Evolutionary conservation across 2,797 vertebrate genomes (phyloP).

Genomic region (Diglossa cyanea): DNA sequence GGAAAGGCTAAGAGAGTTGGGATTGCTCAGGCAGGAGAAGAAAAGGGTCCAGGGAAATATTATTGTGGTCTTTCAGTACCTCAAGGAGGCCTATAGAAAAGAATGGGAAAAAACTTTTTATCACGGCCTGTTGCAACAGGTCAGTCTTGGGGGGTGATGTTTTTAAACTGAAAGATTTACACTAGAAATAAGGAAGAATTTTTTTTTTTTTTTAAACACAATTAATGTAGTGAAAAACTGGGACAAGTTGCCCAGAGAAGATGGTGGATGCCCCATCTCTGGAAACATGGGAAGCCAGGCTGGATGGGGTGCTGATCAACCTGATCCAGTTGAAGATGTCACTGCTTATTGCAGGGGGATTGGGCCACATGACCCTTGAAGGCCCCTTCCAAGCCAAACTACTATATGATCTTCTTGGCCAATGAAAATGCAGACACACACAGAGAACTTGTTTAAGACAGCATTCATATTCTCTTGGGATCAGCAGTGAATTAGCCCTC

Average conservation of each 20-base stretch:
- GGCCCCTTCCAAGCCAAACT: not conserved
- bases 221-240: not conserved
- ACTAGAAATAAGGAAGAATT: not conserved
- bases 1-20: not conserved
- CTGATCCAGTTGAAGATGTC: not conserved
- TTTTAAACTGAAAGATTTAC: not conserved
- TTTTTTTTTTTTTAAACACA: too few species aligned
- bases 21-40: not conserved
- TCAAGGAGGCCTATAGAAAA: not conserved
- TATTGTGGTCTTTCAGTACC: not conserved
- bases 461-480: not conserved
- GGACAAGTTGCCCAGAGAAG: not conserved
- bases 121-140: accelerated
- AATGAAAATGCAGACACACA: not conserved
- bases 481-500: not conserved
- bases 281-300: not conserved
- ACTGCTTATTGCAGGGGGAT: not conserved
- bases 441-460: not conserved
- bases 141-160: too few species aligned
- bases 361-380: not conserved
- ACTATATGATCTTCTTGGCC: not conserved
- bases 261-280: not conserved
- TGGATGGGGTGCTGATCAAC: not conserved
- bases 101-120: not conserved
- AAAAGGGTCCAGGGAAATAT: not conserved